Evolutionary conservation across 2,113 vertebrate genomes (phyloP).

Genomic region (Gasterosteus aculeatus): DNA sequence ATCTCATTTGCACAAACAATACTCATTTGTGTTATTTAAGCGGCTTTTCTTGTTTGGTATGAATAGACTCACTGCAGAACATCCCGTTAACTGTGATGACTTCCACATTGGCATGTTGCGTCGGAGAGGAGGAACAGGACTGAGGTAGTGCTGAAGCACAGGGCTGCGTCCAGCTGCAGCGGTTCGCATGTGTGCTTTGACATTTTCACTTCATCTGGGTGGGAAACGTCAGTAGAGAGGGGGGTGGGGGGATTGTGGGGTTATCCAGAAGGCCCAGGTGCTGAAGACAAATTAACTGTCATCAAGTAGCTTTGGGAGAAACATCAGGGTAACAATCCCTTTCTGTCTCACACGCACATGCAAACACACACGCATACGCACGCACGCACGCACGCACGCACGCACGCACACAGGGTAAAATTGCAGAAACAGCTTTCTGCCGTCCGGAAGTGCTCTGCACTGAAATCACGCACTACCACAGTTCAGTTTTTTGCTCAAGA

Average conservation of each 20-base stretch:
- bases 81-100: neutral
- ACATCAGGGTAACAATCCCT: neutral
- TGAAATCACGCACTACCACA: neutral
- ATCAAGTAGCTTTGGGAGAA: neutral
- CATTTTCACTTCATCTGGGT: conserved; percentile 9
- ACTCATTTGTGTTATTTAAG: neutral
- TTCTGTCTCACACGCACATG: neutral
- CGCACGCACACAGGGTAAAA: neutral
- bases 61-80: neutral
- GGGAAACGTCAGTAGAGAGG: too few relatives aligned
- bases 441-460: neutral
- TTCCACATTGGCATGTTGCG: neutral
- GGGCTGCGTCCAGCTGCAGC: neutral
- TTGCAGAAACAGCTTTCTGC: neutral
- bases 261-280: conserved; percentile 1
- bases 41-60: neutral
- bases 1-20: neutral
- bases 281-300: conserved; percentile 9
- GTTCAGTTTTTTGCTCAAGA: neutral
- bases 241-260: neutral
- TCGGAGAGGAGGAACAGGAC: neutral
- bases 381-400: neutral
- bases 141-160: neutral
- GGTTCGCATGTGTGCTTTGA: conserved; percentile 8
- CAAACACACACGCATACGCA: neutral